phyloP scores from a whole-genome alignment of 2,888 invertebrate species.

The Palloptera scutellata region DNA sequence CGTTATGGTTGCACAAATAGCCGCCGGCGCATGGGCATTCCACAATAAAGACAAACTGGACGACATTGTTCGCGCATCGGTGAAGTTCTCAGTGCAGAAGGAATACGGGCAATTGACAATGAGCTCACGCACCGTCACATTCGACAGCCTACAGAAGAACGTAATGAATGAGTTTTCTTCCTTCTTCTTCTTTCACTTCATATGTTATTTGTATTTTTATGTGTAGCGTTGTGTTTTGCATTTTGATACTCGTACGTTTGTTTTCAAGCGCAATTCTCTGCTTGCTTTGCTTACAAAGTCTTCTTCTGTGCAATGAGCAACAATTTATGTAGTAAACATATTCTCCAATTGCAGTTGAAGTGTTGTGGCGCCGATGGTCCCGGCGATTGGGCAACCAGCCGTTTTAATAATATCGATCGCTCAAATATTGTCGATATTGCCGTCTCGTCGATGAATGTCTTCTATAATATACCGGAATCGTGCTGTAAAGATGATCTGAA shows the following conservation, averaged over 20 bases:
- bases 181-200: not conserved
- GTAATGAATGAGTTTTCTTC: constrained; percentile 58
- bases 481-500: constrained; percentile 68
- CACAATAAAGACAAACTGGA: constrained; percentile 74
- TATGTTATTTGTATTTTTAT: not conserved
- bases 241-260: not conserved
- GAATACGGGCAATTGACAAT: constrained; percentile 69
- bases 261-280: constrained; percentile 10
- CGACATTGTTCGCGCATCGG: constrained; percentile 70
- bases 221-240: not conserved
- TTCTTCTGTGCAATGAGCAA: not conserved
- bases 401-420: constrained; percentile 67
- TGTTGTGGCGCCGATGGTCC: constrained; percentile 82
- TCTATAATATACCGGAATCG: constrained; percentile 70
- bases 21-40: constrained; percentile 80
- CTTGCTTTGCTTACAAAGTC: not conserved
- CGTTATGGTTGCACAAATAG: constrained; percentile 80
- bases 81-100: constrained; percentile 71
- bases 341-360: constrained; percentile 66
- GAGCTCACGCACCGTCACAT: constrained; percentile 69
- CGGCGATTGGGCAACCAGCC: constrained; percentile 75
- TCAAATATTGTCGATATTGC: constrained; percentile 65
- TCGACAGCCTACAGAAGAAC: constrained; percentile 74
- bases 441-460: constrained; percentile 65
- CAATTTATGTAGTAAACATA: not conserved